Evolutionary conservation across 2,888 invertebrate species (phyloP).

Genomic region (Drosophila eohydei): DNA sequence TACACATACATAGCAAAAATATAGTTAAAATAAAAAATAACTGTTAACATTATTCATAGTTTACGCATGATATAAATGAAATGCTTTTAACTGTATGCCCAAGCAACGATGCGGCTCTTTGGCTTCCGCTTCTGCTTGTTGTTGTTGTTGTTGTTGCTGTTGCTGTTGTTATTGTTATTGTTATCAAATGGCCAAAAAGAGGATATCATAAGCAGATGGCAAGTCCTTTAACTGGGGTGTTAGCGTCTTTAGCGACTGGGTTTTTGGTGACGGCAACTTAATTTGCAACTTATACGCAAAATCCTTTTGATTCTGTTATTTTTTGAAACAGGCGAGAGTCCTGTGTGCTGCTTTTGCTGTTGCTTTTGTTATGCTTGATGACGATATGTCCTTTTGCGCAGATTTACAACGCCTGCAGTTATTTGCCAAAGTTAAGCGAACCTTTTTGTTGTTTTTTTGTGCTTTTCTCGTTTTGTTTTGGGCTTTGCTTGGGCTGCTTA

Average conservation of each 20-base stretch:
- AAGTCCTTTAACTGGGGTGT: conserved; percentile 39
- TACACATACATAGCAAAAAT: background rate
- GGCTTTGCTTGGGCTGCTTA: conserved; percentile 25
- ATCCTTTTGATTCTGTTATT: conserved; percentile 74
- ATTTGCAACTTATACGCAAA: conserved; percentile 81
- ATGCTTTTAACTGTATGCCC: background rate
- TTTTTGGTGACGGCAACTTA: conserved; percentile 61
- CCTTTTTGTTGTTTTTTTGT: conserved; percentile 45
- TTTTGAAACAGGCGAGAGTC: background rate
- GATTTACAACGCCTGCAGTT: conserved; percentile 74
- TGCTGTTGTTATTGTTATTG: conserved; percentile 22
- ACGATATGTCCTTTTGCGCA: conserved; percentile 59
- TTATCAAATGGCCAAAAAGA: conserved; percentile 63
- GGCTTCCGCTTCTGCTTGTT: background rate
- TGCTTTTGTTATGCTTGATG: conserved; percentile 55
- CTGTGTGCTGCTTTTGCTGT: conserved; percentile 10
- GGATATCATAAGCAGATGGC: conserved; percentile 66
- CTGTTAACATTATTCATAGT: conserved; percentile 9
- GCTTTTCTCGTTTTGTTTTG: conserved; percentile 20
- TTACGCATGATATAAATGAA: conserved; percentile 10
- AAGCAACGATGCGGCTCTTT: conserved; percentile 5
- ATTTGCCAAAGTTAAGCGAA: conserved; percentile 75
- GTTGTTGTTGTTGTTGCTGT: conserved; percentile 37
- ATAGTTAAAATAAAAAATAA: conserved; percentile 2
- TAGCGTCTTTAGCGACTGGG: conserved; percentile 34